Base-by-base conservation (phyloP, 2,797 vertebrate genomes). In the Sus cebifrons region DNA sequence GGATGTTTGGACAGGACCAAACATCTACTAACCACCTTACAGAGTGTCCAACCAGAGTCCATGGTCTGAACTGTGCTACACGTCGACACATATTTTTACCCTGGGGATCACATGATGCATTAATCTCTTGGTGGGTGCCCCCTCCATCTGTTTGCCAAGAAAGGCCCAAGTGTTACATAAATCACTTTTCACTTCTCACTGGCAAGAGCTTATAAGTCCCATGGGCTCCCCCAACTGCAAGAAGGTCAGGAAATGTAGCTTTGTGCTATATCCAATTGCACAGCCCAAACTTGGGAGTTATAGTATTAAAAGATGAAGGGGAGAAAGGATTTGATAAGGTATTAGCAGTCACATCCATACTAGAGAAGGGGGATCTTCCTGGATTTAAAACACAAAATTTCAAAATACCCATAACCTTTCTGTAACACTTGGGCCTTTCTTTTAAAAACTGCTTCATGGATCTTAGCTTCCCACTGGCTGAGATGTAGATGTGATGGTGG, bases 151-250 rank as follows among this genome's bases (percentile, higher is more conserved):
- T 49, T 36, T 12, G 2, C 52, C 36, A 29, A 0, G 6, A 32
- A n/a, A 85, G 32, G 4, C 13, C 20, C 58, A 14, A 6, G 23
- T n/a, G 27, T 25, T 36, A 20, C 5, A 4, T n/a, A 8, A 21
- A 27, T 16, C 29, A 3, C 25, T 25, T 40, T 32, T 73, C 71
- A 3, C 3, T 0, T 21, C 2, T 7, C 58, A 40, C 1, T 7
- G 58, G 62, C 78, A 65, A 6, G 44, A 73, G 44, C 18, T 8
- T 40, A 49, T 49, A 49, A 1, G 8, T 62, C 87, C 32, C 3
- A 6, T 0, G 16, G 36, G 9, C 49, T 70, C 77, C 7, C 6
- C 0, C 0, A 36, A 6, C 15, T 1, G 2, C 40, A 3, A 1
- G 6, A 23, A 54, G 58, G 8, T 32, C 13, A 8, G 40, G 16